Conservation (phyloP, 2,888 invertebrate genomes). For the Leptopterna dolabrata region DNA sequence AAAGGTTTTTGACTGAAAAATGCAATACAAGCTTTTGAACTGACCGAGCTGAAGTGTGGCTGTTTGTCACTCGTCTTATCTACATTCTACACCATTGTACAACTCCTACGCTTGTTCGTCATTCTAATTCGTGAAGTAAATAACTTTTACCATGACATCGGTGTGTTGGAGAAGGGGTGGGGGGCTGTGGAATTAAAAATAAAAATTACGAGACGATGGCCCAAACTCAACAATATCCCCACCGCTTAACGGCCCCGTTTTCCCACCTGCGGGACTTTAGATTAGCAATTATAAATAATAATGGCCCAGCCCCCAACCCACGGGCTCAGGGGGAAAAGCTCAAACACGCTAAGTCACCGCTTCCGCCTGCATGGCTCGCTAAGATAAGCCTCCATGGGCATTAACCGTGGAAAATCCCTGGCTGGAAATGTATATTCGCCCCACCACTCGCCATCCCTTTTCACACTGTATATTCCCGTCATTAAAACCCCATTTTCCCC, state of each 20-base stretch:
- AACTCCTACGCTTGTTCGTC: too few relatives aligned
- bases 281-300: constrained; percentile 48
- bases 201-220: not conserved
- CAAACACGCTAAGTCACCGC: constrained; percentile 49
- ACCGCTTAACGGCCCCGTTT: not conserved
- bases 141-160: too few relatives aligned
- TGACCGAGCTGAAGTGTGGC: too few relatives aligned
- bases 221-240: not conserved
- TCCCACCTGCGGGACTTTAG: not conserved
- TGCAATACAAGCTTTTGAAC: too few relatives aligned
- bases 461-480: constrained; percentile 34
- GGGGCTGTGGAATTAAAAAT: not conserved
- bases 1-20: too few relatives aligned
- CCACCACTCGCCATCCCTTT: not conserved
- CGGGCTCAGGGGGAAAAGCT: not conserved
- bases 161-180: too few relatives aligned
- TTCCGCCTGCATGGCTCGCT: constrained; percentile 25
- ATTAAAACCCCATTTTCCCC: constrained; percentile 35
- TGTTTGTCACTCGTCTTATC: too few relatives aligned
- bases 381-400: constrained; percentile 31
- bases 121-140: too few relatives aligned
- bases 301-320: not conserved
- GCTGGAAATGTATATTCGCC: constrained; percentile 9
- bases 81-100: too few relatives aligned
- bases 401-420: constrained; percentile 30